Base-by-base conservation (phyloP, 2,113 vertebrate genomes). In the Atlantisia rogersi region DNA sequence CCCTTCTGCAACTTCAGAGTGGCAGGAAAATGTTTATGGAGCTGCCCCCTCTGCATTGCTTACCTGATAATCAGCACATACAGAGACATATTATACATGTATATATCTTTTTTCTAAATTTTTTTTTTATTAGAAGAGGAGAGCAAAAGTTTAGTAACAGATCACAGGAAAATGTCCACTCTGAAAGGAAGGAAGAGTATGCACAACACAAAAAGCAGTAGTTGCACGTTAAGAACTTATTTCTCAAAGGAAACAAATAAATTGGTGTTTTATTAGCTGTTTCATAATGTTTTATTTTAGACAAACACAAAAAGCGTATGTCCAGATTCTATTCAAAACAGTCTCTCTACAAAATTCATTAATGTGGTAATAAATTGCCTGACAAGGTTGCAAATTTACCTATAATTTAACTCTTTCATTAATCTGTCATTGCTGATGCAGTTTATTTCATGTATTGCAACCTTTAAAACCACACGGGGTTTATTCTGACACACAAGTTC, bases 231-330 rank as follows among this genome's bases (percentile, higher is more conserved):
- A 83, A 97, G 86, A 93, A 95, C 62, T 96, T 97, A 76, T 69
- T 98, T 95, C 90, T 97, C 92, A 97, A 92, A 95, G 88, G 93
- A 97, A 97, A 97, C 89, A 96, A 98, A 97, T 96, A 97, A 97
- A 98, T 88, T 55, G 84, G 86, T 77, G 68, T 68, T 98, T 98
- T 98, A 98, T 98, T 98, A 98, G 98, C 98, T 98, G 97, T 98
- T 98, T 98, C 97, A 98, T 98, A 98, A 98, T 53, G 35, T 97
- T 98, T 98, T 97, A 96, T 96, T 98, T 97, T 95, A 96, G 97
- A 97, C 92, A 97, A 98, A 97, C 94, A 98, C 92, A 92, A 82
- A 96, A 97, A 98, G 95, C 97, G 97, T 94, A 97, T 96, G 97
- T 68, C 79, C 85, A 97, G 96, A 96, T 96, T 98, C 96, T 80